Percentiles rank a stretch among this genome's conserved stretches.
Conservation (phyloP, 2,797 vertebrate genomes). For the Podarcis siculus region DNA sequence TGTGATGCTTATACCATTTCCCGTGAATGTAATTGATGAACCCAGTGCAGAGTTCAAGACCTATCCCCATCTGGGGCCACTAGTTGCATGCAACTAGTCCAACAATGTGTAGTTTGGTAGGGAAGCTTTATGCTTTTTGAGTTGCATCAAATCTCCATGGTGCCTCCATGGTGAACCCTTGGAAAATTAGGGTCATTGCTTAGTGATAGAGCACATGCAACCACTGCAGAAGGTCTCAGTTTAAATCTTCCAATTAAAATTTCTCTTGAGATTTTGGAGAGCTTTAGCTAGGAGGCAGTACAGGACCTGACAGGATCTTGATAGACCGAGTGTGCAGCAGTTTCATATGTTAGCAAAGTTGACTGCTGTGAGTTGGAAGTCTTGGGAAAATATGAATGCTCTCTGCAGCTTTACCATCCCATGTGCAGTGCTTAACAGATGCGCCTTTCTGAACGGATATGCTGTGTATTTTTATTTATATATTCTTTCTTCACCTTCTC, state of each 20-base stretch:
- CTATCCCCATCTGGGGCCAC: background rate
- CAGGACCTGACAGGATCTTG: no score
- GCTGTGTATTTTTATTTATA: background rate
- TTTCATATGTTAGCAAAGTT: slow-evolving; percentile 49
- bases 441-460: slow-evolving; percentile 37
- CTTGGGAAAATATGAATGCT: background rate
- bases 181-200: background rate
- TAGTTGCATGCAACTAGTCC: background rate
- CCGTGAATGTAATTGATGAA: background rate
- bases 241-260: background rate
- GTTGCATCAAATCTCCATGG: background rate
- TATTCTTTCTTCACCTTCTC: background rate
- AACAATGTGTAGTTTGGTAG: background rate
- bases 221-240: background rate
- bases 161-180: background rate
- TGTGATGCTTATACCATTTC: background rate
- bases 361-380: slow-evolving; percentile 24
- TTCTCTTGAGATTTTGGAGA: background rate
- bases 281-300: background rate
- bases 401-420: slow-evolving; percentile 41
- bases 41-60: background rate
- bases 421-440: slow-evolving; percentile 52
- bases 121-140: background rate
- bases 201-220: background rate
- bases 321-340: background rate